Percentiles rank a stretch among this genome's conserved stretches.
Conservation (phyloP, 2,888 invertebrate genomes). For the Nipponacmea schrenckii region DNA sequence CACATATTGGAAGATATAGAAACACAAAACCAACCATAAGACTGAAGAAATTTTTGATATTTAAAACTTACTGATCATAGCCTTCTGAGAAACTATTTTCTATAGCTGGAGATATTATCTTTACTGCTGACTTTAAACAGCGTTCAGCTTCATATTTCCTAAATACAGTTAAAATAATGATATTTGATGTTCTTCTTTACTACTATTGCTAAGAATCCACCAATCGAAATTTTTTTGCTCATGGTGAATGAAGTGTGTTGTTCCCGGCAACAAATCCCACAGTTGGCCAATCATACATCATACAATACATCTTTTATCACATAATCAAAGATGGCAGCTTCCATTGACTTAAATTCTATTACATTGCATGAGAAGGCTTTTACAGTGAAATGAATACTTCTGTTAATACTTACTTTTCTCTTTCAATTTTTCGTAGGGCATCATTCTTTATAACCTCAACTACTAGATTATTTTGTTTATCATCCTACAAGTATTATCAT, state of each 20-base stretch:
- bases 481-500: slow-evolving; percentile 69
- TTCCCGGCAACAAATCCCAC: background rate
- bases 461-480: slow-evolving; percentile 73
- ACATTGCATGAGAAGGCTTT: no score
- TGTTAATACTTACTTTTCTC: slow-evolving; percentile 69
- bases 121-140: slow-evolving; percentile 85
- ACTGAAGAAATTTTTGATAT: no score
- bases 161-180: slow-evolving; percentile 20
- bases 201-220: no score
- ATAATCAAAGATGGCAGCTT: no score
- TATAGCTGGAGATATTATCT: slow-evolving; percentile 87
- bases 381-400: no score
- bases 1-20: no score
- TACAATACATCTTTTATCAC: no score
- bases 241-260: no score
- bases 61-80: slow-evolving; percentile 71
- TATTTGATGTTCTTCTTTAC: no score
- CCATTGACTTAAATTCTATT: no score
- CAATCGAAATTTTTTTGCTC: no score
- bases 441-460: slow-evolving; percentile 83
- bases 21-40: no score
- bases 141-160: slow-evolving; percentile 81
- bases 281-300: background rate
- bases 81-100: slow-evolving; percentile 73
- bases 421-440: slow-evolving; percentile 79